Evolutionary conservation across 2,797 vertebrate species (phyloP), one percentile per base, ranked within the genome.

Genomic region (Oophaga sylvatica): DNA sequence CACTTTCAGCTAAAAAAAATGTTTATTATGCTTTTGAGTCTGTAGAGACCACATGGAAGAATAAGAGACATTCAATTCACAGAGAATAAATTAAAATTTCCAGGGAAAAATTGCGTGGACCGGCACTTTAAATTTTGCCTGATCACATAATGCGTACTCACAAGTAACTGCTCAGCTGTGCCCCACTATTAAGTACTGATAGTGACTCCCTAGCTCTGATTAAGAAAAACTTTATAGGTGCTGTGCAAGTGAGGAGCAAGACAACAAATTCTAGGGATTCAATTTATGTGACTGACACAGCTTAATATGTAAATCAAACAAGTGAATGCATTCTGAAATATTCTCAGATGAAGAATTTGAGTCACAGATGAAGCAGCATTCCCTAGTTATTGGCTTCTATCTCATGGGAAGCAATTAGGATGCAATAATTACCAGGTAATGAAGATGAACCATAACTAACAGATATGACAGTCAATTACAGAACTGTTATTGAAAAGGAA

Each of bases 381-480:
- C 80, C 80, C 80, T 57, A 87, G 75, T 83, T 87, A 83, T 83
- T 83, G 73, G 35, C 20, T 68, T 83, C 35, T 63, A 59, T 87
- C 81, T 87, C 81, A 20, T 83, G 87, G 87, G 87, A 87, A 83
- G 81, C 73, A 87, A 87, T 87, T 87, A 87, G 81, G 81, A 70
- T 68, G 83, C 87, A 82, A 87, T 83, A 83, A 87, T 87, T 83
- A 87, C 73, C 81, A 83, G 87, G 87, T 87, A 87, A 87, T 87
- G 81, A 87, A 87, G 87, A 87, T 83, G 81, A 83, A 87, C 87
- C 81, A 83, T 87, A 87, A 83, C 81, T 87, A 83, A 79, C 81
- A 83, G 22, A 87, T 87, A 83, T 87, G 87, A 83, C 81, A 83
- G 87, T 83, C 71, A 87, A 87, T 83, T 83, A 87, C 62, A 45